Conservation (phyloP, 1,140 invertebrate genomes). For the Tenebrio molitor region DNA sequence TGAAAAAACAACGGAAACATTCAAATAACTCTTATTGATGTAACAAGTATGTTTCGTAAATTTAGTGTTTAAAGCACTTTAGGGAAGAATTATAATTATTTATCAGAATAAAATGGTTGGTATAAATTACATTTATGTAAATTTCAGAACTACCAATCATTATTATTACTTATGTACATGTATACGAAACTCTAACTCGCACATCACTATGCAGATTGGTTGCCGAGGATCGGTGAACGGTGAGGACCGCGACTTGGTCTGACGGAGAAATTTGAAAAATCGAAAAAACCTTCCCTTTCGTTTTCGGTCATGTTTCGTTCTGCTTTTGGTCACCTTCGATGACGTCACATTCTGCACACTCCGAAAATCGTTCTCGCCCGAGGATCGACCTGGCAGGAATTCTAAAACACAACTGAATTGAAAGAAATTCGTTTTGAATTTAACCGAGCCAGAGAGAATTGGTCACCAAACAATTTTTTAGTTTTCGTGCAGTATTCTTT, state of each 20-base stretch:
- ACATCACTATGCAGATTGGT: constrained; percentile 45
- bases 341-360: too few species aligned
- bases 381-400: too few species aligned
- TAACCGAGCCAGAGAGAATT: too few species aligned
- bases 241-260: constrained; percentile 11
- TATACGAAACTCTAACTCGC: constrained; percentile 44
- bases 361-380: too few species aligned
- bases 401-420: too few species aligned
- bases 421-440: too few species aligned
- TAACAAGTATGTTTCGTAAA: constrained; percentile 56
- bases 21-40: constrained; percentile 52
- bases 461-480: too few species aligned
- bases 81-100: constrained; percentile 66
- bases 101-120: constrained; percentile 59
- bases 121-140: constrained; percentile 58
- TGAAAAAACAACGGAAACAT: constrained; percentile 47
- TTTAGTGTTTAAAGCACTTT: constrained; percentile 66
- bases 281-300: too few species aligned
- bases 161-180: constrained; percentile 54
- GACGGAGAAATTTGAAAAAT: too few species aligned
- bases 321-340: too few species aligned
- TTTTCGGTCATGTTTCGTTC: too few species aligned
- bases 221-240: background rate
- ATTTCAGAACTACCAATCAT: constrained; percentile 53
- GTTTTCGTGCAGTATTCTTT: too few species aligned